A percentile compares a stretch with the other conserved stretches of the same genome.
Conservation (phyloP, 2,113 vertebrate species). For the Thomomys bottae region DNA sequence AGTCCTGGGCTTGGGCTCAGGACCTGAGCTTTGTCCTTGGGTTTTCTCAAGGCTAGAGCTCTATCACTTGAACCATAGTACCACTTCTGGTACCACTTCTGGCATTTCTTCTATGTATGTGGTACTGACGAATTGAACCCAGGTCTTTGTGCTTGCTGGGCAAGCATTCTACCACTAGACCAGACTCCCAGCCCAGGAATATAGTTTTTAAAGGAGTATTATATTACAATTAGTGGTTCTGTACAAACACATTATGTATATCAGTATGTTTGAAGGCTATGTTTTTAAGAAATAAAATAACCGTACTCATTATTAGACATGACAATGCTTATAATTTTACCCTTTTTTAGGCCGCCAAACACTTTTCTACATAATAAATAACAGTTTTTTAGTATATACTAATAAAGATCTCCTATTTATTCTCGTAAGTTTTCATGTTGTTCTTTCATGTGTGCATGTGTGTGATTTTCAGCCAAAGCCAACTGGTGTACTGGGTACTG, state of each 20-base stretch:
- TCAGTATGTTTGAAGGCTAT: neutral
- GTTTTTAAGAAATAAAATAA: conserved; percentile 37
- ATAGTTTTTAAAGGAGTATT: conserved; percentile 34
- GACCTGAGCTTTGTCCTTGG: too few relatives aligned
- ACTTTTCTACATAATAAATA: conserved; percentile 42
- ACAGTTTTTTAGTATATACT: neutral
- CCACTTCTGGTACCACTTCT: too few relatives aligned
- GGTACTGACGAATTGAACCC: too few relatives aligned
- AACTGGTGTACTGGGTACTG: conserved; percentile 92
- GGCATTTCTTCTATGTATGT: too few relatives aligned
- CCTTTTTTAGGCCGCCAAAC: neutral
- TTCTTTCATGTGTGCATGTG: conserved; percentile 36
- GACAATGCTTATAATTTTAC: neutral
- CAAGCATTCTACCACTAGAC: too few relatives aligned
- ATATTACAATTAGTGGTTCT: neutral
- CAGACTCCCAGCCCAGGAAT: conserved; percentile 7
- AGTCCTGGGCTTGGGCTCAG: too few relatives aligned
- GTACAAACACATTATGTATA: neutral
- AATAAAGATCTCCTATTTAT: neutral
- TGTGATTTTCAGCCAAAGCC: conserved; percentile 90
- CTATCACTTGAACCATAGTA: too few relatives aligned
- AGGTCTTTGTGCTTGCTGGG: too few relatives aligned
- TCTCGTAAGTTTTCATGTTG: conserved; percentile 18
- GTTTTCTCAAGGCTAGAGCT: too few relatives aligned
- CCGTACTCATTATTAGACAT: neutral